These are phyloP conservation scores for Plecotus auritus DNA, from an alignment of 2,113 vertebrate genomes.

Conservation along the genomic window DNA sequence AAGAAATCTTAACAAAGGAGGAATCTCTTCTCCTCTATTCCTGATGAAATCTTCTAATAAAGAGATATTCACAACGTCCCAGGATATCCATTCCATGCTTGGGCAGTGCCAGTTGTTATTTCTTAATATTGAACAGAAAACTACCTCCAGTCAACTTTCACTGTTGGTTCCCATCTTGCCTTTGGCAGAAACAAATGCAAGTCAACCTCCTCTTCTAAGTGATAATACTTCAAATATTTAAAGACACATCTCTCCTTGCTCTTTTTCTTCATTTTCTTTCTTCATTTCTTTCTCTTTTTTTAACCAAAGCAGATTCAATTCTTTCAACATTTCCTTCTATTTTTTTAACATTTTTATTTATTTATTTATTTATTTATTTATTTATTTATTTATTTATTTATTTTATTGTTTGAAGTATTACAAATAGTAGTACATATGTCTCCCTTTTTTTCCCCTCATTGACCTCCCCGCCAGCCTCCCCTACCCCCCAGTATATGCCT, in stretches of 20 bases:
- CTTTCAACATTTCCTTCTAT: background rate
- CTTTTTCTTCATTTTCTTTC: background rate
- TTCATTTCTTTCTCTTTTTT: background rate
- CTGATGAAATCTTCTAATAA: background rate
- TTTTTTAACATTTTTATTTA: too few species aligned
- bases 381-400: too few species aligned
- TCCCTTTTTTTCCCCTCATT: too few species aligned
- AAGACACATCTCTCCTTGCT: background rate
- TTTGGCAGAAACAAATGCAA: constrained; percentile 15
- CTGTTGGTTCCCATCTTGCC: background rate
- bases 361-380: too few species aligned
- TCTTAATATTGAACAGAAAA: background rate
- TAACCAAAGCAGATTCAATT: background rate
- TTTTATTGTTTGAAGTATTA: too few species aligned
- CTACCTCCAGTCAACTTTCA: background rate
- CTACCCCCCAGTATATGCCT: too few species aligned
- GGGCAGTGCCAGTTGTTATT: background rate
- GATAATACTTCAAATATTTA: background rate
- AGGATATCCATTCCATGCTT: background rate
- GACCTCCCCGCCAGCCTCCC: too few species aligned
- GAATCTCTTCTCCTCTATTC: background rate
- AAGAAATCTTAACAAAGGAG: background rate
- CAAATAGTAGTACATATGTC: too few species aligned
- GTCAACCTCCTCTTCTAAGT: background rate
- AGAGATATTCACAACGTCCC: background rate